Evolutionary conservation across 2,888 invertebrate genomes (phyloP), one percentile per base, ranked within the genome.

Genomic region (Drosophila mimetica): DNA sequence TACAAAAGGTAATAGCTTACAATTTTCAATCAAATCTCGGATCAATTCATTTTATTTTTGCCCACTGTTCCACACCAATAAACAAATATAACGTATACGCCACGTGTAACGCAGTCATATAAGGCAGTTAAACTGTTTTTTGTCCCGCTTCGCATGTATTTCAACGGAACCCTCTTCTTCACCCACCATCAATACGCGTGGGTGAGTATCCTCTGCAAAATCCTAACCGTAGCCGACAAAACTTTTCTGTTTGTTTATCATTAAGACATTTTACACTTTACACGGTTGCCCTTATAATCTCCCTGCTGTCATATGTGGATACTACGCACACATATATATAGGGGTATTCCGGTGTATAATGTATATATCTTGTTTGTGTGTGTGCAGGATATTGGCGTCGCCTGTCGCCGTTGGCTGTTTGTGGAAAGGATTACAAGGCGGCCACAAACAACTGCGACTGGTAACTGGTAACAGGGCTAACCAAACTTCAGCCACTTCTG

Each of bases 191-290:
- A 20, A 53, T 67, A 46, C 25, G 66, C 52, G 52, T 52, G 52
- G 63, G 52, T 28, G 39, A 14, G 16, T 53, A 41, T 54, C 47
- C 48, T 22, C 39, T 14, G 46, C 37, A 34, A 59, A 63, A 70
- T 82, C 83, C 86, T 79, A 79, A 67, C 82, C 82, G 72, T 65
- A 34, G 41, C 61, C 53, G 75, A 71, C 75, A 61, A 76, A 81
- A 79, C 82, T 82, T 84, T 84, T 87, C 82, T 85, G 79, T 85
- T 85, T 85, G 87, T 85, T 85, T 85, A 85, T 85, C 84, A 85
- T 85, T 85, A 85, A 85, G 84, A 85, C 83, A 82, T 85, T 84
- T 84, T 85, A 77, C 85, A 74, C 61, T 82, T 73, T 76, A 75
- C 76, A 85, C 78, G 75, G 78, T 81, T 80, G 77, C 82, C 78